phyloP scores from a whole-genome alignment of 2,888 invertebrate species.

The Antheraea yamamai region DNA sequence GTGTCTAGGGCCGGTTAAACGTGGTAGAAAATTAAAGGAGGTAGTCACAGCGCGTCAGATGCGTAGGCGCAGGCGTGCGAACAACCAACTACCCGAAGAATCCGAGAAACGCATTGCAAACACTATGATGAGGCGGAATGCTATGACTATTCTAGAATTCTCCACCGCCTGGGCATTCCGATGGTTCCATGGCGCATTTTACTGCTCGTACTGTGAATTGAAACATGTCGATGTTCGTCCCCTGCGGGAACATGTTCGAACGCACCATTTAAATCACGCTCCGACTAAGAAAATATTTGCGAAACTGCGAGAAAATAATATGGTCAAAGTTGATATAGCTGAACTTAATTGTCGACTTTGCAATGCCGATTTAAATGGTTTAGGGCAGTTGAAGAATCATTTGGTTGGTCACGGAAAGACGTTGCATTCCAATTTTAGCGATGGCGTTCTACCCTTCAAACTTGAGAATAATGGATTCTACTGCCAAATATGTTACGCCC shows the following conservation, averaged over 20 bases:
- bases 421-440: constrained; percentile 55
- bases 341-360: constrained; percentile 64
- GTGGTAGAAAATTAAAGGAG: constrained; percentile 69
- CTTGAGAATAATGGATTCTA: constrained; percentile 52
- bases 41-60: constrained; percentile 70
- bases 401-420: constrained; percentile 52
- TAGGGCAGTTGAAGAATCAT: constrained; percentile 63
- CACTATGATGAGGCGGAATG: constrained; percentile 74
- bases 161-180: constrained; percentile 76
- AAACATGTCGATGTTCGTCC: constrained; percentile 60
- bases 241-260: constrained; percentile 55
- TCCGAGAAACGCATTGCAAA: constrained; percentile 69
- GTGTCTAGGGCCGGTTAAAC: constrained; percentile 47
- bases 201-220: constrained; percentile 67
- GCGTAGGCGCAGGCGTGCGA: constrained; percentile 70
- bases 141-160: constrained; percentile 62
- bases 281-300: constrained; percentile 63
- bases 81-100: constrained; percentile 70
- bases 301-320: constrained; percentile 71
- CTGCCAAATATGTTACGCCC: constrained; percentile 62
- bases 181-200: constrained; percentile 70
- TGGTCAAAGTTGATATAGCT: constrained; percentile 71
- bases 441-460: constrained; percentile 72
- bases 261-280: constrained; percentile 49
- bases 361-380: constrained; percentile 39